Evolutionary conservation across 2,888 invertebrate species (phyloP), one percentile per base, ranked within the genome.

Genomic region (Argyresthia goedartella): DNA sequence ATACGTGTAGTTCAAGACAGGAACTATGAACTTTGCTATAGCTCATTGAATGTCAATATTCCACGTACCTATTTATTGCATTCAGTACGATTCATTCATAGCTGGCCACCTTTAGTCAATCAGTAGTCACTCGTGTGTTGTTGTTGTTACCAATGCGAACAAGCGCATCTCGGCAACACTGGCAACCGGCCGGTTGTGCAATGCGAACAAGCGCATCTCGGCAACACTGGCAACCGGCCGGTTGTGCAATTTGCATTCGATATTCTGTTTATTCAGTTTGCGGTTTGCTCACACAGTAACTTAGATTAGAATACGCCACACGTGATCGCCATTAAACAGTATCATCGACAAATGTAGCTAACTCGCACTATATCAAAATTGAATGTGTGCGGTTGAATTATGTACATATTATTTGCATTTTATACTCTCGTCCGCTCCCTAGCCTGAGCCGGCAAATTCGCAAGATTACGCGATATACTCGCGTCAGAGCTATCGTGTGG

Each of bases 311-410:
- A n/a, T n/a, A 39, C 39, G 39, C 39, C 8, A 39, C 39, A n/a
- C 39, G 39, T 13, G 14, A 43, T n/a, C n/a, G n/a, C 43, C 8
- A 39, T 39, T 7, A 39, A n/a, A 10, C 39, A 11, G 39, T 8
- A 11, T 39, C n/a, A n/a, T 7, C 39, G 25, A 25, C 25, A 4
- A 25, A 25, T 25, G 10, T 39, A 8, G 43, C n/a, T 13, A 43
- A 14, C 43, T 14, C 43, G 25, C 25, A 25, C 25, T 3, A 35
- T 14, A 15, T 36, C 48, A 36, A 36, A 48, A 48, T 48, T 48
- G 48, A 48, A 48, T 48, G 36, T 14, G 48, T 9, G 48, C 48
- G 15, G 36, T 14, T 48, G 48, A 48, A 48, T 48, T 14, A 48
- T 48, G 48, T 15, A 48, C 14, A 48, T 36, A 10, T 14, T 35